Evolutionary conservation across 2,888 invertebrate genomes (phyloP), one percentile per base, ranked within the genome.

Genomic region (Brachyptera risi): DNA sequence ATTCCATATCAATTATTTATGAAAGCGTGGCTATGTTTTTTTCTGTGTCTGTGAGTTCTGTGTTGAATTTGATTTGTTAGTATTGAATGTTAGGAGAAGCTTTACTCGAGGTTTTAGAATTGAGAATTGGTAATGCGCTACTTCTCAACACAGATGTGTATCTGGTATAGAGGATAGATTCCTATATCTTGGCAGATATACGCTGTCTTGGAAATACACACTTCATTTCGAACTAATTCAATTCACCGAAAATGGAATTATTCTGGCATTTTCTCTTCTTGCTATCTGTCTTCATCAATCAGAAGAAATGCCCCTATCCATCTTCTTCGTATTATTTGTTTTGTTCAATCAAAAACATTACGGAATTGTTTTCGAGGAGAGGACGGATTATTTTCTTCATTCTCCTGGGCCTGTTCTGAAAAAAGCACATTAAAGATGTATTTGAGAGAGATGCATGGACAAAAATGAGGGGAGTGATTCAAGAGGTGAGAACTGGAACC

Each of bases 1-100:
- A 47, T 47, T 47, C 24, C 23, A 47, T 47, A 47, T 47, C 47
- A 47, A 47, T 47, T 47, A 47, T 47, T 47, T 47, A 47, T 47
- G 47, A 47, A 47, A 47, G 47, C 47, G 42, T 42, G 17, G 42
- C 31, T 7, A 7, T 31, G 31, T 5, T 31, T 31, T 21, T 47
- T 47, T n/a, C n/a, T 47, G n/a, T 7, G 17, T 47, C 47, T 23
- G 17, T 17, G 11, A 24, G 47, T 24, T 47, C 24, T 47, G 47
- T 47, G 47, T 47, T 47, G 47, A 47, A 47, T 47, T 47, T 47
- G 47, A 47, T 47, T 47, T 47, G 47, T 47, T 24, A 23, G 47
- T 47, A 44, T 44, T 19, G n/a, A 44, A 17, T 3, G 4, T 21
- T 19, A n/a, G 13, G 42, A 1, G 4, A 13, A 21, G 42, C 42